Base-by-base conservation (phyloP, 2,888 invertebrate genomes). In the Metallyticus violacea region DNA sequence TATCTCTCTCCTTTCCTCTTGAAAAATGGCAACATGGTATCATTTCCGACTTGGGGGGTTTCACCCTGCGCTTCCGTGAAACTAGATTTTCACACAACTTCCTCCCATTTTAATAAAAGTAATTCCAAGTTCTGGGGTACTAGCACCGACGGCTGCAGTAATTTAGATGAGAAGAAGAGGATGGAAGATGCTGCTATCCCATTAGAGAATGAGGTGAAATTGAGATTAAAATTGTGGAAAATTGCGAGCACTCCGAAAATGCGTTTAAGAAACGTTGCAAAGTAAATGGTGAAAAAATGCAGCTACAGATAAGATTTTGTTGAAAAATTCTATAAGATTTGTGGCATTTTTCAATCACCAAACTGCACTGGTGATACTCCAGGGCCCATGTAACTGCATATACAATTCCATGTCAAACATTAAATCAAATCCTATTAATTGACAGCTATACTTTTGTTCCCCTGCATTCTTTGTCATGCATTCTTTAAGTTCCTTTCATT, bases 221-320 rank as follows among this genome's bases (percentile, higher is more conserved):
- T 83, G 83, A 83, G 83, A 83, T 83, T 83, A 83, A 83, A 83
- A 83, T 83, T 83, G 77, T 62, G 28, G 77, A 77, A 83, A 83
- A 83, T 83, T 83, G 83, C 28, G 40, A 62, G 40, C 40, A 62
- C 40, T 62, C 40, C 40, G 40, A 62, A 62, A 62, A 62, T 62
- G 22, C 40, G 40, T 62, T 62, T 62, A 62, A 62, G 40, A 62
- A 62, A 62, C 4, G 40, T 62, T 62, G n/a, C n/a, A n/a, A n/a
- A n/a, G n/a, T n/a, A 62, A 22, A 15, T 62, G 15, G 15, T 62
- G 2, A 22, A 22, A 62, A 62, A 62, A 62, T 22, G 40, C 40
- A 62, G 40, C 40, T 62, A 22, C 40, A 62, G 40, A 9, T 62
- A 62, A 15, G 40, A 62, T 62, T 62, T 15, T 62, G 9, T 62